These are phyloP conservation scores for Petrocephalus sullivani DNA, from an alignment of 2,797 vertebrate genomes.

Conservation along the genomic window DNA sequence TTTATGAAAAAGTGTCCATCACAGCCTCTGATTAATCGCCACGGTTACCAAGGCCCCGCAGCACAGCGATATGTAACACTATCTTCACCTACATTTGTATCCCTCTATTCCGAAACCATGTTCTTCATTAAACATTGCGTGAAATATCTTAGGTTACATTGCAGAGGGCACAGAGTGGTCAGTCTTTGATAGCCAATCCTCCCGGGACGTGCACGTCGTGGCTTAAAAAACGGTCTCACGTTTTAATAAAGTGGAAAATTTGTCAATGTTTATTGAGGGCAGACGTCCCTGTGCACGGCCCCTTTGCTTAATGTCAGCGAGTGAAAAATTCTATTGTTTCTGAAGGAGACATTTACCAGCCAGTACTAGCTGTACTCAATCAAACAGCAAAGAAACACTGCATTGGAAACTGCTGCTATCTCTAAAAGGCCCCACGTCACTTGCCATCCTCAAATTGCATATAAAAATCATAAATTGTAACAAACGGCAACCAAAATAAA, in stretches of 20 bases:
- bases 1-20: conserved; percentile 13
- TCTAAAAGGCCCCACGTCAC: neutral
- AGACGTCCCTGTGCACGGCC: neutral
- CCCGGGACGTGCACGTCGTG: neutral
- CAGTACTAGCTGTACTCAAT: neutral
- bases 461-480: neutral
- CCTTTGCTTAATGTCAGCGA: neutral
- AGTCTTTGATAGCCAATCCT: neutral
- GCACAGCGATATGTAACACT: neutral
- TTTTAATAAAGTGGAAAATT: conserved; percentile 17
- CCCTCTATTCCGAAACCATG: neutral
- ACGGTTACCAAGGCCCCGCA: neutral
- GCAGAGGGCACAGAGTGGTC: neutral
- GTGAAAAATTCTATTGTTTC: neutral
- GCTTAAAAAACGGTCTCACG: neutral
- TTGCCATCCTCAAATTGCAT: neutral
- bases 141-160: neutral
- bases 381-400: neutral
- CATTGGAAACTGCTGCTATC: neutral
- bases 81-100: conserved; percentile 1
- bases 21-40: conserved; percentile 21
- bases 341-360: neutral
- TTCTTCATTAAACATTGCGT: neutral
- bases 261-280: conserved; percentile 5
- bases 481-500: neutral